Percentiles rank a stretch among this genome's conserved stretches.
These are phyloP conservation scores for Incurvaria masculella DNA, from an alignment of 2,888 invertebrate species.

Conservation along the genomic window DNA sequence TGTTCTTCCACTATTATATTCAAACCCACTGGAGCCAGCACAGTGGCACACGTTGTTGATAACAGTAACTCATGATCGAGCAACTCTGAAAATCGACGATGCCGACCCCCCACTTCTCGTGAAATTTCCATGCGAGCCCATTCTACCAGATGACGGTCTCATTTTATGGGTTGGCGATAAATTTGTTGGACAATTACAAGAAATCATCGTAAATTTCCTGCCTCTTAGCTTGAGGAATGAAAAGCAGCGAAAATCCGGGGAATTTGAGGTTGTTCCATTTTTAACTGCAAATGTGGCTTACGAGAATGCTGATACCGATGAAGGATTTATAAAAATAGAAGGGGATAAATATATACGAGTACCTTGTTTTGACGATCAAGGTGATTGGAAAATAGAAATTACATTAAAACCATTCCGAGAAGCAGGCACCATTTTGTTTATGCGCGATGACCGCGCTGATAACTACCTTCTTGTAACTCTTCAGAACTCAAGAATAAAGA, in stretches of 20 bases:
- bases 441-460: conserved; percentile 23
- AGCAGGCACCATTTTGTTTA: conserved; percentile 34
- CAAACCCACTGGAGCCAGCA: conserved; percentile 31
- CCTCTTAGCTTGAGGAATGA: conserved; percentile 30
- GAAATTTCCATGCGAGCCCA: conserved; percentile 39
- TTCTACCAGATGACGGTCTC: conserved; percentile 32
- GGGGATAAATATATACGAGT: conserved; percentile 35
- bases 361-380: conserved; percentile 34
- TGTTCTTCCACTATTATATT: conserved; percentile 31
- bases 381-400: conserved; percentile 37
- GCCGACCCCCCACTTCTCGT: conserved; percentile 24
- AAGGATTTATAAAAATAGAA: conserved; percentile 33
- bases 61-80: conserved; percentile 36
- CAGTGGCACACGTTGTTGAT: conserved; percentile 41
- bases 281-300: conserved; percentile 37
- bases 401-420: conserved; percentile 35
- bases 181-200: conserved; percentile 45
- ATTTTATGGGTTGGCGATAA: conserved; percentile 39
- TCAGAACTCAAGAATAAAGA: conserved; percentile 37
- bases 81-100: conserved; percentile 38
- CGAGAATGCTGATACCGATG: conserved; percentile 33
- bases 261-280: conserved; percentile 24
- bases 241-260: conserved; percentile 18
- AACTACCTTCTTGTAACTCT: conserved; percentile 34
- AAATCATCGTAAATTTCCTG: conserved; percentile 43